Base-by-base conservation (phyloP, 2,113 vertebrate genomes). In the Oryzias curvinotus region DNA sequence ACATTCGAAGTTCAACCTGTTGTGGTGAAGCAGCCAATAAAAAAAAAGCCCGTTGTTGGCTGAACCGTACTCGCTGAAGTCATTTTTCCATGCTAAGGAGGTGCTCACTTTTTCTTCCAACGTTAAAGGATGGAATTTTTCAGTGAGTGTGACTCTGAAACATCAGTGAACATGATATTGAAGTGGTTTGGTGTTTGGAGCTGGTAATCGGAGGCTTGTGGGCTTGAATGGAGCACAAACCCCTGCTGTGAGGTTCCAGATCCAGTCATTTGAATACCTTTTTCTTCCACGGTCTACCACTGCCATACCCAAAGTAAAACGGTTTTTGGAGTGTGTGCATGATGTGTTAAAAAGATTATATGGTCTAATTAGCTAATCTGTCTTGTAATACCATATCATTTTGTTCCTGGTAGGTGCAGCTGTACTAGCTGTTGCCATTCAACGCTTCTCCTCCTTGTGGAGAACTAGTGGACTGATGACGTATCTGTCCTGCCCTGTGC, bases 61-160 rank as follows among this genome's bases (percentile, higher is more conserved):
- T 75, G 77, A 70, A 75, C 77, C 83, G 65, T 61, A 46, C 75
- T 80, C 48, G 16, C 54, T 85, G 71, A 80, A 73, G 54, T 88
- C 41, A 68, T 85, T 82, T 84, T 85, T 88, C 82, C 80, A 73
- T 80, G 60, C 69, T 5, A 16, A 19, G n/a, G 18, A 71, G 41
- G 36, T 41, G 13, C 50, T 61, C 5, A 0, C n/a, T 23, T 47
- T 52, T 54, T 42, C 57, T 49, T 26, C 3, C 18, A 19, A 5
- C 44, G 55, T 56, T 28, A 65, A 79, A 75, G 1, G 57, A 51
- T 72, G 60, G 57, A 80, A 60, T 52, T 16, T 44, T 57, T 74
- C 57, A 79, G 52, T 77, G 59, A 78, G 43, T 62, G 62, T 73
- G 64, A 79, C 66, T 54, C 14, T 65, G 54, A 73, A 70, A 80